phyloP scores from a whole-genome alignment of 2,888 invertebrate species.

The Glaucopsyche alexis region DNA sequence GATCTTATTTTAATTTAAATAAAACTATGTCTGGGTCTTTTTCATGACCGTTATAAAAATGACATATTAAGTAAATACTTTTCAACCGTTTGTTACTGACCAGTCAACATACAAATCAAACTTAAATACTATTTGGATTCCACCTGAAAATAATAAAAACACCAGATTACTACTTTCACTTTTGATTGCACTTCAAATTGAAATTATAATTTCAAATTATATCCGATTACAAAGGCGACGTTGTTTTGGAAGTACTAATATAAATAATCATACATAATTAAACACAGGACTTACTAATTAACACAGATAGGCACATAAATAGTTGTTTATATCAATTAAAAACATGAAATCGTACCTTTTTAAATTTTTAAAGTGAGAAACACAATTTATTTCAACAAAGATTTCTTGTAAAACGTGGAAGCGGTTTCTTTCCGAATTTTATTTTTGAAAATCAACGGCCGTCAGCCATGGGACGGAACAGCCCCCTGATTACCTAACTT shows the following conservation, averaged over 20 bases:
- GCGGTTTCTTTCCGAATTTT: neutral
- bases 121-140: neutral
- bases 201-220: too few relatives aligned
- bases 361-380: neutral
- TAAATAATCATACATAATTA: too few relatives aligned
- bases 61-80: conserved; percentile 41
- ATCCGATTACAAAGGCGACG: too few relatives aligned
- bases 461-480: too few relatives aligned
- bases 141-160: neutral
- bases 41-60: conserved; percentile 39
- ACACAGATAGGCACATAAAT: too few relatives aligned
- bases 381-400: neutral
- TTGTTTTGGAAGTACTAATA: too few relatives aligned
- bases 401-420: neutral
- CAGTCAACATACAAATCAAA: conserved; percentile 19
- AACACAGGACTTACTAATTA: too few relatives aligned
- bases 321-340: too few relatives aligned
- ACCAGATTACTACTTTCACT: too few relatives aligned
- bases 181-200: too few relatives aligned
- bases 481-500: too few relatives aligned
- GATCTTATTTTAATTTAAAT: neutral
- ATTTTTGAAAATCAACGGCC: conserved; percentile 5
- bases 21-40: conserved; percentile 38
- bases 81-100: conserved; percentile 28
- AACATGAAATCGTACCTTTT: neutral